phyloP scores from a whole-genome alignment of 2,888 invertebrate species.

The Hirtodrosophila confusa region DNA sequence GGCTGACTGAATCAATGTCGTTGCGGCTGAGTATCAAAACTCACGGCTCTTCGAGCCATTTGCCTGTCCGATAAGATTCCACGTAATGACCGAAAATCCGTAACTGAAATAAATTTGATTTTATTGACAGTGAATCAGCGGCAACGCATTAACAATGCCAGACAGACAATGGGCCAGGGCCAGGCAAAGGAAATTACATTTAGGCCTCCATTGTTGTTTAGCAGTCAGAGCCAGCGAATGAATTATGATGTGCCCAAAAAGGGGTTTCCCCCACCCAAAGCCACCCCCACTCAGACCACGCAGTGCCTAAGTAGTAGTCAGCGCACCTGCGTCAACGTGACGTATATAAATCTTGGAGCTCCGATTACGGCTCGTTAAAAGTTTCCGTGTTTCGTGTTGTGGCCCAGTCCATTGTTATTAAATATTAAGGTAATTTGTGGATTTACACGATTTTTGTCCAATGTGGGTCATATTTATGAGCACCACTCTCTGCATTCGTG shows the following conservation, averaged over 20 bases:
- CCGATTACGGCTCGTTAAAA: slow-evolving; percentile 51
- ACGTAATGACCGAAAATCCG: slow-evolving; percentile 70
- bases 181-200: slow-evolving; percentile 65
- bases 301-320: neutral
- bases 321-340: slow-evolving; percentile 36
- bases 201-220: slow-evolving; percentile 39
- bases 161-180: slow-evolving; percentile 54
- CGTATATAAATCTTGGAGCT: slow-evolving; percentile 65
- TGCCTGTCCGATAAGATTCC: slow-evolving; percentile 37
- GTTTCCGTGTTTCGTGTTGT: slow-evolving; percentile 27
- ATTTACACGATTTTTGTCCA: slow-evolving; percentile 59
- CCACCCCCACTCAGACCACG: too few relatives aligned
- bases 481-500: slow-evolving; percentile 12
- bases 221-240: slow-evolving; percentile 39
- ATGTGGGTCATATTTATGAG: slow-evolving; percentile 64
- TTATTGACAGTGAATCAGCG: slow-evolving; percentile 69
- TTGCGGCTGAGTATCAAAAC: slow-evolving; percentile 41
- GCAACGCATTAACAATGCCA: slow-evolving; percentile 40
- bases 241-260: slow-evolving; percentile 61
- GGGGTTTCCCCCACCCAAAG: neutral
- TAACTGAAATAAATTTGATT: slow-evolving; percentile 73
- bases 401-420: slow-evolving; percentile 55
- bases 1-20: slow-evolving; percentile 56
- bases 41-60: slow-evolving; percentile 24
- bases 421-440: slow-evolving; percentile 79